These are phyloP conservation scores for Pithys albifrons DNA, from an alignment of 2,113 vertebrate genomes.

Conservation along the genomic window DNA sequence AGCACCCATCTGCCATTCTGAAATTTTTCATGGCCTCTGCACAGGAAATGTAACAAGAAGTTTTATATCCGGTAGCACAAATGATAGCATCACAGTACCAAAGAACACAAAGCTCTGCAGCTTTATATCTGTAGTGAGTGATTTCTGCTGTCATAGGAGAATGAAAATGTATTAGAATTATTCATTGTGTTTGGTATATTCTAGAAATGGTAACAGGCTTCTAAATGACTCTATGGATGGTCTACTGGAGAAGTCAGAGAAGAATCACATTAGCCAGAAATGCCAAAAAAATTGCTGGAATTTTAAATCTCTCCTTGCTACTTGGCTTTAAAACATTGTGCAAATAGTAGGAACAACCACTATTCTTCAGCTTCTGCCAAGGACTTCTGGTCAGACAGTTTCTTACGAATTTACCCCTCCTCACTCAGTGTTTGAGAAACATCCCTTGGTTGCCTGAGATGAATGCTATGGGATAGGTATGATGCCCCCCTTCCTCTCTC, in stretches of 20 bases:
- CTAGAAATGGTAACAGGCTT: conserved; percentile 59
- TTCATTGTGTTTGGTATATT: conserved; percentile 42
- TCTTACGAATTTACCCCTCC: neutral
- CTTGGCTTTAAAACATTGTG: conserved; percentile 13
- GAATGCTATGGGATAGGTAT: neutral
- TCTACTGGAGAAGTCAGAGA: conserved; percentile 52
- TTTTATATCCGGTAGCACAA: neutral
- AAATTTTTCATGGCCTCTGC: conserved; percentile 36
- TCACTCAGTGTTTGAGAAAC: neutral
- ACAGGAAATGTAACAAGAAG: conserved; percentile 21
- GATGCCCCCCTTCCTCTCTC: neutral
- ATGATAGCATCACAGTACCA: neutral
- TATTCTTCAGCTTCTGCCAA: neutral
- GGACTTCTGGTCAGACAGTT: neutral
- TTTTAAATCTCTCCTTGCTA: conserved; percentile 62
- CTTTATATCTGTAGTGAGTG: neutral
- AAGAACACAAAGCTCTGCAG: conserved; percentile 9
- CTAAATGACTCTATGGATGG: conserved; percentile 26
- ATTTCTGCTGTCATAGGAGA: conserved; percentile 28
- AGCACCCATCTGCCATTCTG: neutral
- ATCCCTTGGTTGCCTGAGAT: neutral
- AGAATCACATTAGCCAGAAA: conserved; percentile 49
- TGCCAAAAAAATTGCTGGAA: conserved; percentile 54
- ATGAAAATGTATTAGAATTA: conserved; percentile 37
- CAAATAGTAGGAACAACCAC: neutral